These are phyloP conservation scores for Mythimna lalbum DNA, from an alignment of 2,888 invertebrate species.

Conservation along the genomic window DNA sequence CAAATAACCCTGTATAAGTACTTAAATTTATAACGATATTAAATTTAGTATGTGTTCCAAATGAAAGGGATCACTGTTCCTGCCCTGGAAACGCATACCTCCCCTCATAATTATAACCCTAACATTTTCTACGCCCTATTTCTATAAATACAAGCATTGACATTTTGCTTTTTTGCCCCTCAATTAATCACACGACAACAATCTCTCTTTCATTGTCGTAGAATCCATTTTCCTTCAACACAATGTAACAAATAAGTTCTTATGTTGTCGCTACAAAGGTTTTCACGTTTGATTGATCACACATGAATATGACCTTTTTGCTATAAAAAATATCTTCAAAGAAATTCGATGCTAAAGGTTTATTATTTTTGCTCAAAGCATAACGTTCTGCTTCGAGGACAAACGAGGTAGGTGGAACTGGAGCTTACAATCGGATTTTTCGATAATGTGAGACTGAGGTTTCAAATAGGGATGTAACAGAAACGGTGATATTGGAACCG, in stretches of 20 bases:
- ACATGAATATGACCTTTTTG: conserved; percentile 73
- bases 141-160: conserved; percentile 53
- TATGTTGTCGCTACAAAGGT: conserved; percentile 54
- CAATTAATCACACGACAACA: conserved; percentile 16
- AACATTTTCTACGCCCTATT: conserved; percentile 32
- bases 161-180: conserved; percentile 41
- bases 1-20: too few relatives aligned
- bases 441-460: neutral
- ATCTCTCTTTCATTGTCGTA: conserved; percentile 26
- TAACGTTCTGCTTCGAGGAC: neutral
- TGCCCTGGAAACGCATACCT: neutral
- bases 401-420: neutral
- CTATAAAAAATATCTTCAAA: conserved; percentile 60
- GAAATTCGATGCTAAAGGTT: conserved; percentile 35
- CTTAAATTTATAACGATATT: neutral
- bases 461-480: neutral
- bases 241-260: conserved; percentile 61
- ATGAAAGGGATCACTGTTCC: neutral
- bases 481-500: too few relatives aligned
- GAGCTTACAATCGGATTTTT: conserved; percentile 9
- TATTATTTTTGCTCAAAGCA: conserved; percentile 48
- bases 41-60: neutral
- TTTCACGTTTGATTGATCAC: conserved; percentile 78
- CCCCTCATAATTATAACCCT: conserved; percentile 41
- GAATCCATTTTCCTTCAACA: conserved; percentile 33